Evolutionary conservation across 2,888 invertebrate species (phyloP), one percentile per base, ranked within the genome.

Genomic region (Acleris cristana): DNA sequence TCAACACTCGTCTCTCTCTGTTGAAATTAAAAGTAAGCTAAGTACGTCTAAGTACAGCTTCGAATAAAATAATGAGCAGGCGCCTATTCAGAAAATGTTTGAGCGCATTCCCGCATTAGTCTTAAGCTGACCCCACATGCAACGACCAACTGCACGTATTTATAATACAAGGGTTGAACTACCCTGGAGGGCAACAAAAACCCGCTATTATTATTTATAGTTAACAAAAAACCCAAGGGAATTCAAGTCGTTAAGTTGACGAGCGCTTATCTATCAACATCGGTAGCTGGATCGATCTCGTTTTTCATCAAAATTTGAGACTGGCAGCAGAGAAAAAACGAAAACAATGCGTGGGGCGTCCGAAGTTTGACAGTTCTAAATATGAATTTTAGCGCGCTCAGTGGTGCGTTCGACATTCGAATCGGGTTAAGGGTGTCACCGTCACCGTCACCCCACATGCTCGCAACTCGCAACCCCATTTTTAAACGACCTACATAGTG

Each of bases 401-500:
- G 73, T 72, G 55, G 69, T 70, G 73, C 74, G 79, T 83, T 87
- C 79, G 79, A 84, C 87, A 82, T 85, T 84, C 76, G 82, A 88
- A 83, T 87, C 81, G 78, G 79, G 83, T 80, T 86, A 87, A 88
- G 90, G 92, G 89, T 89, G 89, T 86, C 86, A 82, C 79, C 76
- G 78, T 73, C 76, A 71, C 75, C 76, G 70, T 81, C 83, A 84
- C 89, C 89, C 89, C 84, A 85, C 83, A 82, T 84, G 83, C 76
- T 81, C 76, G 75, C 87, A 87, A 89, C 76, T 81, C 76, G 75
- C 87, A 87, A 89, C 91, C 91, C 92, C 88, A 91, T 83, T 88
- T 90, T 88, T 82, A 76, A 84, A 78, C 88, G 88, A 89, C 89
- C 87, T 88, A 89, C 83, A 87, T 86, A 86, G 77, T 82, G 90